These are phyloP conservation scores for Tamias sibiricus DNA, from an alignment of 2,113 vertebrate species.

Conservation along the genomic window DNA sequence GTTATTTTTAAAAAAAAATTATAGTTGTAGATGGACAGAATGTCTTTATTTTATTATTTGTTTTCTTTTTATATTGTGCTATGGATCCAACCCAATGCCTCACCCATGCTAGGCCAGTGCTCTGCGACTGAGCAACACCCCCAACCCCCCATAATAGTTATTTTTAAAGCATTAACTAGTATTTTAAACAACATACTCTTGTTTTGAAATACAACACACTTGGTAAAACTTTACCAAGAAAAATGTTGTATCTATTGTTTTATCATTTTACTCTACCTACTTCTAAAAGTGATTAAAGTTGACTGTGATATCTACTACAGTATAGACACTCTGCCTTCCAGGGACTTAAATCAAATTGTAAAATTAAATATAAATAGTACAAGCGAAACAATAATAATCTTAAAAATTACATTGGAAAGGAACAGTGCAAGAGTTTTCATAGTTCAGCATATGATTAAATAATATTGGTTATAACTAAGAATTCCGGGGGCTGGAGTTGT, in stretches of 20 bases:
- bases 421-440: not conserved
- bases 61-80: no score
- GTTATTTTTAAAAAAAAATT: not conserved
- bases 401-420: not conserved
- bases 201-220: conserved; percentile 1
- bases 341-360: not conserved
- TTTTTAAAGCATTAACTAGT: not conserved
- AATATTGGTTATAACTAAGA: not conserved
- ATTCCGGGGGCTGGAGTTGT: no score
- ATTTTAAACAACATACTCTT: not conserved
- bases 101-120: no score
- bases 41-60: no score
- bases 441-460: not conserved
- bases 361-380: not conserved
- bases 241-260: not conserved
- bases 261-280: not conserved
- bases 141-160: not conserved
- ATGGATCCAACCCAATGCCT: no score
- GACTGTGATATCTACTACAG: not conserved
- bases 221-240: not conserved
- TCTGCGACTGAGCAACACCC: no score
- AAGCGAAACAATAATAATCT: not conserved
- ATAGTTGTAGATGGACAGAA: no score
- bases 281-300: conserved; percentile 17
- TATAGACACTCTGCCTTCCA: not conserved